phyloP scores from a whole-genome alignment of 2,797 vertebrate species.

The Cercopithecus mitis region DNA sequence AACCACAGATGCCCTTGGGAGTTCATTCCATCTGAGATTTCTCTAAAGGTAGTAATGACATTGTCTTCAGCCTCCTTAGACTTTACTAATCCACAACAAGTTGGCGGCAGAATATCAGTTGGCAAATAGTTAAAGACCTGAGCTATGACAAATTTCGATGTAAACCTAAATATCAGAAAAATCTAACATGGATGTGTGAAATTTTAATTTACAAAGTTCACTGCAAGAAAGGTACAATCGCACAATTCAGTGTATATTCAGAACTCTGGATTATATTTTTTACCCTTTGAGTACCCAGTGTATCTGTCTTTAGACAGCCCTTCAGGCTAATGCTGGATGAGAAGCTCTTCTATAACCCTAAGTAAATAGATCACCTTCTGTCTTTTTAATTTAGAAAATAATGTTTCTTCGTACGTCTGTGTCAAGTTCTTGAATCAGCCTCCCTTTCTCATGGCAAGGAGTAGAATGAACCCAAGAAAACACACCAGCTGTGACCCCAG shows the following conservation, averaged over 20 bases:
- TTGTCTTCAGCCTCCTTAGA: neutral
- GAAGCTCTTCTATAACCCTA: neutral
- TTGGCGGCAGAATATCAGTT: neutral
- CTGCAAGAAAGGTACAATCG: neutral
- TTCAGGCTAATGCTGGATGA: neutral
- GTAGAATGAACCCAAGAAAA: neutral
- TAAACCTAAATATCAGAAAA: slow-evolving; percentile 2
- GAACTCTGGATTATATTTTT: neutral
- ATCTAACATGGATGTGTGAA: slow-evolving; percentile 1
- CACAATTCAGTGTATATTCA: neutral
- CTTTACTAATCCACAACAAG: neutral
- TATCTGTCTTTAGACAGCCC: neutral
- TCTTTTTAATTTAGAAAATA: slow-evolving; percentile 3
- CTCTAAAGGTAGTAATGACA: neutral
- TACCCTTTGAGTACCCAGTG: neutral
- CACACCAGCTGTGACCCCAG: fast-evolving
- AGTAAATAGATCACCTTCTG: neutral
- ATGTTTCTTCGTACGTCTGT: neutral
- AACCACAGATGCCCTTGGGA: neutral
- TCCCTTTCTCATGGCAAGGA: neutral
- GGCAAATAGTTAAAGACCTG: neutral
- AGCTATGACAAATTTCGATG: neutral
- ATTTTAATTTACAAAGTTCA: slow-evolving; percentile 57
- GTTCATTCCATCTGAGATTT: neutral
- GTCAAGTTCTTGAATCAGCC: neutral